A percentile compares a stretch with the other conserved stretches of the same genome.
These are phyloP conservation scores for Brachyhypopomus gauderio DNA, from an alignment of 2,113 vertebrate genomes.

Conservation along the genomic window DNA sequence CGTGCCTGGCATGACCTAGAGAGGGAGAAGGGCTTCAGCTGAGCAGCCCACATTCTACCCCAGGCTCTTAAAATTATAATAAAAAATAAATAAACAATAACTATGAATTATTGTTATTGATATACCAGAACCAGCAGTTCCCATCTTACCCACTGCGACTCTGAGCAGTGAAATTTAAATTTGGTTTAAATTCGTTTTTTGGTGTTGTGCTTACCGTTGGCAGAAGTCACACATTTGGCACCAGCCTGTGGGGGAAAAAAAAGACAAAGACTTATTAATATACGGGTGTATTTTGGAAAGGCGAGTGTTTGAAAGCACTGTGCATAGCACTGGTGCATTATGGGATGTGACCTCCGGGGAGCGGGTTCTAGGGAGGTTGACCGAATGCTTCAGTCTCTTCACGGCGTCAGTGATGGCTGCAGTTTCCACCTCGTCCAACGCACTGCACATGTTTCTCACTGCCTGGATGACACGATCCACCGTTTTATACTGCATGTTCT, in stretches of 20 bases:
- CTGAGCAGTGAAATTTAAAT: neutral
- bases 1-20: constrained; percentile 68
- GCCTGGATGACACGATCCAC: constrained; percentile 87
- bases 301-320: neutral
- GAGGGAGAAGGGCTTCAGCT: neutral
- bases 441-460: constrained; percentile 88
- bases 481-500: constrained; percentile 84
- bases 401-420: constrained; percentile 82
- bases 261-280: neutral
- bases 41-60: too few species aligned
- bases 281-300: neutral
- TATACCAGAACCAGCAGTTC: neutral
- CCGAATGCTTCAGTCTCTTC: constrained; percentile 85
- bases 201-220: constrained; percentile 63
- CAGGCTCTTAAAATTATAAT: too few species aligned
- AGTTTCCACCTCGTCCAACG: constrained; percentile 91
- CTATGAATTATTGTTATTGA: neutral
- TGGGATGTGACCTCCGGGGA: constrained; percentile 79
- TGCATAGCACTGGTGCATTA: neutral
- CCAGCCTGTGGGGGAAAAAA: constrained; percentile 71
- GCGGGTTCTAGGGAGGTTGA: constrained; percentile 84
- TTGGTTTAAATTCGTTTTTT: constrained; percentile 6
- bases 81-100: too few species aligned
- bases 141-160: neutral
- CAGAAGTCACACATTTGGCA: constrained; percentile 67